Percentiles rank a stretch among this genome's conserved stretches.
These are phyloP conservation scores for Ceratotherium simum DNA, from an alignment of 2,113 vertebrate genomes.

Conservation along the genomic window DNA sequence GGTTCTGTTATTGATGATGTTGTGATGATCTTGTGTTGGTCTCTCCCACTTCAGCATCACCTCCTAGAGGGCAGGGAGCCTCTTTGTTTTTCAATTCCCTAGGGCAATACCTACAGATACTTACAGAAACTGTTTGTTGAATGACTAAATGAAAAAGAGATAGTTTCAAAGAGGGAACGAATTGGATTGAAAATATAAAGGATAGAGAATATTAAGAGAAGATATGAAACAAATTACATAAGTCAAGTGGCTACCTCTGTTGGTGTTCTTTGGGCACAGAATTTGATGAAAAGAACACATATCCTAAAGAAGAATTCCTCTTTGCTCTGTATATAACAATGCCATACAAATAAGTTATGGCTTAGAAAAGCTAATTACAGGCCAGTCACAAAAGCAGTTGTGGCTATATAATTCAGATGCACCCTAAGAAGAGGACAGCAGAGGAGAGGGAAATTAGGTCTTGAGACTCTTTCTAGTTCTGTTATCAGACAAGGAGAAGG, in stretches of 20 bases:
- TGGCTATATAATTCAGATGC: conserved; percentile 33
- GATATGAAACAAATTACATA: not conserved
- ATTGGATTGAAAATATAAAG: not conserved
- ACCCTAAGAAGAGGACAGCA: not conserved
- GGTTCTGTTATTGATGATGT: not conserved
- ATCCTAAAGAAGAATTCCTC: not conserved
- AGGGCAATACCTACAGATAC: not conserved
- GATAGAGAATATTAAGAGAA: not conserved
- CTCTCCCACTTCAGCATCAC: not conserved
- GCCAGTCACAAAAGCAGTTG: conserved; percentile 20
- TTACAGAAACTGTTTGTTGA: not conserved
- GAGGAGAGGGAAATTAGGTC: conserved; percentile 31
- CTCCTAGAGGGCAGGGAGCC: not conserved
- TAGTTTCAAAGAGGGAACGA: not conserved
- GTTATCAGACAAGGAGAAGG: not conserved
- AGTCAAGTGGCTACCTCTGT: not conserved
- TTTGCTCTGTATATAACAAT: not conserved
- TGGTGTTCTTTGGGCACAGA: not conserved
- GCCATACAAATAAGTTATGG: not conserved
- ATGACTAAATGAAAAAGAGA: conserved; percentile 22
- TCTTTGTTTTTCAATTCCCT: not conserved
- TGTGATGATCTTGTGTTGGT: not conserved
- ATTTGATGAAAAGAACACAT: not conserved
- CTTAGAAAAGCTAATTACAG: not conserved
- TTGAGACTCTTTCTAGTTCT: not conserved